Evolutionary conservation across 2,888 invertebrate species (phyloP), one percentile per base, ranked within the genome.

Genomic region (Seira ritae): DNA sequence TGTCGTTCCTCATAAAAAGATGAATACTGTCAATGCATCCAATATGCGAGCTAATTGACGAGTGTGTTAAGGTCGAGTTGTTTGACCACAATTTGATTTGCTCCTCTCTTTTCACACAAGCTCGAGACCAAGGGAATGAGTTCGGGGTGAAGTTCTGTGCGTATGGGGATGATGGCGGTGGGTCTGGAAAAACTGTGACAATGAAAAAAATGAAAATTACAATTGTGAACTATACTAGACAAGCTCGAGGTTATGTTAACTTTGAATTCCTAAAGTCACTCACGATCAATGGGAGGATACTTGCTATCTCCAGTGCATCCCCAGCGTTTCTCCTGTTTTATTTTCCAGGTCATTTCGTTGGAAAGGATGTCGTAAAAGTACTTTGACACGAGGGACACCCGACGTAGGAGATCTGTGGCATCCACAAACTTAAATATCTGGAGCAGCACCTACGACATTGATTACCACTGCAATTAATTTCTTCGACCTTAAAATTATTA

Each of bases 101-200:
- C 80, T 92, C 92, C 89, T 94, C 93, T 90, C 94, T 92, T 84
- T 93, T 92, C 65, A 93, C 91, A 90, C 94, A 94, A 0, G 93
- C 91, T 65, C 88, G 85, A 60, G 88, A 89, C 91, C 91, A 91
- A 10, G 80, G 75, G 66, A 85, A 87, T 22, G 24, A 42, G 10
- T 65, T 22, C n/a, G 20, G 31, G 6, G 70, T 72, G 37, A 76
- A 72, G 3, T n/a, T 60, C 4, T 19, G n/a, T 0, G 71, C 37
- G 66, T 76, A 72, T 60, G 22, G 19, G 6, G 10, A 19, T 6
- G 50, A 6, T 10, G 71, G 22, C 1, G 46, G 1, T 10, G 20
- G 8, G 50, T 60, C 55, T 8, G 73, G 62, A 31, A 60, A 62
- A 15, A 73, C 50, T 50, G 62, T 4, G n/a, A n/a, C 4, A n/a